These are phyloP conservation scores for Pteropus alecto DNA, from an alignment of 2,113 vertebrate species.

Conservation along the genomic window DNA sequence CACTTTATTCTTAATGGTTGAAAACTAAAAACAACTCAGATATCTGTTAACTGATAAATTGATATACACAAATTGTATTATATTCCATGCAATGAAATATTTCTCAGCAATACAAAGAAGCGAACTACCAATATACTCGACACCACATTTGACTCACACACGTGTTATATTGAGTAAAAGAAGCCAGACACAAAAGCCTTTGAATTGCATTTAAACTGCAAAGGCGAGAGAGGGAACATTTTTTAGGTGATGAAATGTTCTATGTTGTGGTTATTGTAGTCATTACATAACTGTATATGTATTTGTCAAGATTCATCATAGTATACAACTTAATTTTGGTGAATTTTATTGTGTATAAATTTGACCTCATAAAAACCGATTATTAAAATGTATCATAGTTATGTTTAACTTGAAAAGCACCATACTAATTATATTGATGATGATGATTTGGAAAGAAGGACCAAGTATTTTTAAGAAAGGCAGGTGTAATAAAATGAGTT, in stretches of 20 bases:
- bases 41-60: not conserved
- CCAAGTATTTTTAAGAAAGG: not conserved
- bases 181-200: not conserved
- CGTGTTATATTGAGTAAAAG: not conserved
- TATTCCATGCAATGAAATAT: too few relatives aligned
- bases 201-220: not conserved
- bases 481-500: not conserved
- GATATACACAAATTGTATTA: not conserved
- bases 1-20: not conserved
- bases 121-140: not conserved
- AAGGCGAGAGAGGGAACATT: not conserved
- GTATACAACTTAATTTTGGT: not conserved
- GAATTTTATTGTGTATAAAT: not conserved
- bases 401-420: too few relatives aligned
- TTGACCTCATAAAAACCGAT: not conserved
- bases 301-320: not conserved
- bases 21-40: not conserved
- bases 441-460: not conserved
- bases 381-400: not conserved
- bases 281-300: not conserved
- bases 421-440: not conserved
- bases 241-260: not conserved
- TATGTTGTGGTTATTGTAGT: not conserved
- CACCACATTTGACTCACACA: not conserved
- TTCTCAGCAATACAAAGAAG: not conserved